Base-by-base conservation (phyloP, 2,113 vertebrate species). In the Diglossa brunneiventris region DNA sequence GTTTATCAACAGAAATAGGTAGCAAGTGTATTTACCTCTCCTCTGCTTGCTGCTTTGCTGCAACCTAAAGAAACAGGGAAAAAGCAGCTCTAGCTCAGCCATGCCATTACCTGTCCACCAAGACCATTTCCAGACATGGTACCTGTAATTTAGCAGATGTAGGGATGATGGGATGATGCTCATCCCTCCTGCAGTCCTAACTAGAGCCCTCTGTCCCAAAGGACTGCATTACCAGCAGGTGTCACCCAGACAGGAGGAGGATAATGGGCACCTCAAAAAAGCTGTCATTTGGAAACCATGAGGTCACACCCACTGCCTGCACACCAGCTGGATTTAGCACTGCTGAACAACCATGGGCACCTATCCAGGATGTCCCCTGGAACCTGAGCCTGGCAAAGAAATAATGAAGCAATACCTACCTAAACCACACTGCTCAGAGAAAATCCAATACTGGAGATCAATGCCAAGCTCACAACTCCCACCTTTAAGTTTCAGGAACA, bases 281-380 rank as follows among this genome's bases (percentile, higher is more conserved):
- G 10, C 18, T 7, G 39, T 33, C 69, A 59, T 44, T 47, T 73
- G 78, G 72, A 58, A 58, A 42, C n/a, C 52, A 69, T 12, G 4
- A 4, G 10, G 67, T 19, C 83, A 77, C 27, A 3, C n/a, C 39
- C 68, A 15, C 58, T 39, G 42, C 49, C 63, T 39, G 47, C 52
- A 70, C 42, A 39, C 7, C 6, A 0, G 23, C 47, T 3, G 0
- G 15, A 15, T n/a, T 70, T 35, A 2, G 21, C 4, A 10, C 10
- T n/a, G 3, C 10, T 1, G 13, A 90, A 85, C 24, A 56, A 27
- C 11, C 7, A 44, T 9, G 6, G 3, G 27, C 50, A 46, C 4
- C 26, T 33, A 7, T 23, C 31, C 14, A 68, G 26, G 12, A 35
- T 2, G 6, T 20, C 35, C 70, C 62, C 31, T 16, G 21, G 7